These are phyloP conservation scores for Micropterix aruncella DNA, from an alignment of 2,888 invertebrate genomes.

Conservation along the genomic window DNA sequence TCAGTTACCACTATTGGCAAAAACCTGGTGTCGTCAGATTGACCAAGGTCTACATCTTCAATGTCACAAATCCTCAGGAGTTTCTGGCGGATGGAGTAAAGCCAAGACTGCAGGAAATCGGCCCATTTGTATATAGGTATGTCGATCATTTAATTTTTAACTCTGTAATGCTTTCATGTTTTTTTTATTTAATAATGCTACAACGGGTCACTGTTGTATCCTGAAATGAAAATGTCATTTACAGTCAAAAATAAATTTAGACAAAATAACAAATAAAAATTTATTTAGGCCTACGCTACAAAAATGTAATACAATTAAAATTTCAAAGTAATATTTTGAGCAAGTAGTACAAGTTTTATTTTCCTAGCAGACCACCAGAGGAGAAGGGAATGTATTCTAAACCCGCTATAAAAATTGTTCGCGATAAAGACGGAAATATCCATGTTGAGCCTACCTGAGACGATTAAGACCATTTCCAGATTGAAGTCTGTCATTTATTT, in stretches of 20 bases:
- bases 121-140: slow-evolving; percentile 78
- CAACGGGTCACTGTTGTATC: neutral
- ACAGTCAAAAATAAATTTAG: neutral
- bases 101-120: slow-evolving; percentile 68
- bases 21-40: slow-evolving; percentile 70
- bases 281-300: too few species aligned
- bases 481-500: too few species aligned
- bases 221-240: neutral
- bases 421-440: too few species aligned
- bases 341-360: too few species aligned
- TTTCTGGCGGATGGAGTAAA: slow-evolving; percentile 66
- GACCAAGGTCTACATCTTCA: slow-evolving; percentile 81
- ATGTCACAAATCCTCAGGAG: slow-evolving; percentile 73
- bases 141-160: slow-evolving; percentile 13
- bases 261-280: neutral
- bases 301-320: too few species aligned
- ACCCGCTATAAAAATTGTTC: too few species aligned
- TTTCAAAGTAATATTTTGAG: too few species aligned
- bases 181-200: neutral
- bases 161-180: neutral
- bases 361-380: too few species aligned
- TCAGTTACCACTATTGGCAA: slow-evolving; percentile 83
- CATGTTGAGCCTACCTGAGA: too few species aligned
- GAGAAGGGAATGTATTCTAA: too few species aligned
- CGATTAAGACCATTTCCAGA: too few species aligned